phyloP scores from a whole-genome alignment of 2,113 vertebrate species.

The Pterocles orientalis region DNA sequence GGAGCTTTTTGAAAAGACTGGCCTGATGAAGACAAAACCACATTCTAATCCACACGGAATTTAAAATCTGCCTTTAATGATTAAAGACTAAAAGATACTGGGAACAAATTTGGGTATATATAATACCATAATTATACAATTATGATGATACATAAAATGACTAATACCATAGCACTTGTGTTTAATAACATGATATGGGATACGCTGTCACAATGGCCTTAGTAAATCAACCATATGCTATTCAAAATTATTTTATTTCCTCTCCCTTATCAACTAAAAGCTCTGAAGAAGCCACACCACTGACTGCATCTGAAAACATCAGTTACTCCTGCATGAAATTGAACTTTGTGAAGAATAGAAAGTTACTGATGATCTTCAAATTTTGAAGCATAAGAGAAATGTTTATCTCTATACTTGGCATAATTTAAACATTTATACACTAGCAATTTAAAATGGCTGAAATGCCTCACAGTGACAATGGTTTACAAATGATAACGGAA shows the following conservation, averaged over 20 bases:
- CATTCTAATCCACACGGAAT: background rate
- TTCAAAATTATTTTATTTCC: constrained; percentile 41
- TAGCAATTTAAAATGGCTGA: constrained; percentile 49
- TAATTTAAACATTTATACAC: constrained; percentile 68
- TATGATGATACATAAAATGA: background rate
- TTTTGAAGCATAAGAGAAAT: constrained; percentile 51
- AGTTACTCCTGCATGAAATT: constrained; percentile 69
- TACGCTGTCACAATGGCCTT: background rate
- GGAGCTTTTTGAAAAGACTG: background rate
- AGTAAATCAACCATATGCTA: background rate
- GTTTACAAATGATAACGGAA: constrained; percentile 40
- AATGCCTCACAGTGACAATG: background rate
- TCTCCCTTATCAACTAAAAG: background rate
- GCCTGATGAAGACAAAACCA: background rate
- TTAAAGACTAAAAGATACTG: background rate
- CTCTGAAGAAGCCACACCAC: constrained; percentile 16
- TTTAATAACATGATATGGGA: background rate
- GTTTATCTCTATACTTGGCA: constrained; percentile 58
- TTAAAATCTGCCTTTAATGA: background rate
- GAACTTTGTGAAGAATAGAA: constrained; percentile 58
- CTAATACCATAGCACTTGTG: background rate
- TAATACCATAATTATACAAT: background rate
- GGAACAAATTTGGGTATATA: background rate
- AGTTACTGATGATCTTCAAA: constrained; percentile 60
- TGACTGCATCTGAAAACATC: constrained; percentile 55